Evolutionary conservation across 2,113 vertebrate species (phyloP).

Genomic region (Pterocles gutturalis): DNA sequence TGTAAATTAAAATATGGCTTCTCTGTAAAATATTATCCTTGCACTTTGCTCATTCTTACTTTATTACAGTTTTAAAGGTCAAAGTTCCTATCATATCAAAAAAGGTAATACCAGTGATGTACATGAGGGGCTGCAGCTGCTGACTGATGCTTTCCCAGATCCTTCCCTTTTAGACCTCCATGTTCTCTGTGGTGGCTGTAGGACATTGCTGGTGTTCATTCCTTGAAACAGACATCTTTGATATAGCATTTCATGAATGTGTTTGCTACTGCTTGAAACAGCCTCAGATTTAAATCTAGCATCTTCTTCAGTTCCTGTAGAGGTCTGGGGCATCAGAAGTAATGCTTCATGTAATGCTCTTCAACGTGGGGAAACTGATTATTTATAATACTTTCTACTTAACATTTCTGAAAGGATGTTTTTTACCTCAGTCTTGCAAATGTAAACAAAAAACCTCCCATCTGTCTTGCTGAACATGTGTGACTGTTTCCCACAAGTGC

Average conservation of each 20-base stretch:
- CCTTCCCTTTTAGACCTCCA: neutral
- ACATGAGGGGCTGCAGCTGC: neutral
- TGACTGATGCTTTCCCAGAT: neutral
- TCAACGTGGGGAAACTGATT: neutral
- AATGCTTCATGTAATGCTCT: neutral
- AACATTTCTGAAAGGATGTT: neutral
- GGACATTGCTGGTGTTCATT: neutral
- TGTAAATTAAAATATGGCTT: neutral
- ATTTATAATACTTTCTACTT: neutral
- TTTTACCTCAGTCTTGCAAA: neutral
- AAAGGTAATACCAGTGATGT: neutral
- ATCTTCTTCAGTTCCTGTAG: neutral
- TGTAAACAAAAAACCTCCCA: neutral
- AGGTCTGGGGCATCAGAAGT: neutral
- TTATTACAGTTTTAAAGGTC: neutral
- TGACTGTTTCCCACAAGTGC: neutral
- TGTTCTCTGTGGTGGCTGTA: neutral
- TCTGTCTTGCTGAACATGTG: neutral
- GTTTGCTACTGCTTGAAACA: rapidly evolving
- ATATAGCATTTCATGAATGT: neutral
- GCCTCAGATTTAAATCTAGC: neutral
- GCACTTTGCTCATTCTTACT: neutral
- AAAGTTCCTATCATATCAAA: neutral
- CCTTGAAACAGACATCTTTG: neutral
- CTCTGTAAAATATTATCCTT: neutral